phyloP scores from a whole-genome alignment of 2,888 invertebrate genomes.

The Cantharis rufa region DNA sequence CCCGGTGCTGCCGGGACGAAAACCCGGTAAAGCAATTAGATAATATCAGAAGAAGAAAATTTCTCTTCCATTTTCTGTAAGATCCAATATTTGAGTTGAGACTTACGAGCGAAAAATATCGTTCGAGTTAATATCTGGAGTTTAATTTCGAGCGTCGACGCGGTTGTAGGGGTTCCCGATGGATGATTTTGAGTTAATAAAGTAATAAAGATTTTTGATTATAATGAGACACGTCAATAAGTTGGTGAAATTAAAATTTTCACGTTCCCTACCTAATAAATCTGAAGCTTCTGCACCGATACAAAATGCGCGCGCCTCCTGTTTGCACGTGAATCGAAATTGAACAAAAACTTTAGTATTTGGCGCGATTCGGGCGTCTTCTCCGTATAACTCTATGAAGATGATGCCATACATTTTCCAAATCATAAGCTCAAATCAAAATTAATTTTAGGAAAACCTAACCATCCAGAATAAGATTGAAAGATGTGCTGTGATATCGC shows the following conservation, averaged over 20 bases:
- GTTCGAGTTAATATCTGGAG: too few species aligned
- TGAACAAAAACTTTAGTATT: constrained; percentile 32
- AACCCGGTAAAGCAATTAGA: too few species aligned
- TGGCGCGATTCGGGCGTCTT: constrained; percentile 32
- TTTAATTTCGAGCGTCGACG: too few species aligned
- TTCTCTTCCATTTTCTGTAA: too few species aligned
- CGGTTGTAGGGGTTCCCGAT: not conserved
- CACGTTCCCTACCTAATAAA: constrained; percentile 25
- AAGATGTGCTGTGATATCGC: constrained; percentile 26
- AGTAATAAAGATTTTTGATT: not conserved
- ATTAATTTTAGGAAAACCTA: not conserved
- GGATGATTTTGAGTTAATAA: not conserved
- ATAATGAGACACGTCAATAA: not conserved
- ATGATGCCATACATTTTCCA: constrained; percentile 16
- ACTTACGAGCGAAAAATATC: too few species aligned
- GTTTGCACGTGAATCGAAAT: constrained; percentile 32
- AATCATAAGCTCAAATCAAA: not conserved
- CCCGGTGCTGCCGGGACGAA: too few species aligned
- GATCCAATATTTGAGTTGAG: too few species aligned
- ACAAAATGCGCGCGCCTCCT: constrained; percentile 29
- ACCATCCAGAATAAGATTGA: constrained; percentile 1
- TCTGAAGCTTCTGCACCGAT: constrained; percentile 19
- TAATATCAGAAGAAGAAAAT: too few species aligned
- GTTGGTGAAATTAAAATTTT: constrained; percentile 21
- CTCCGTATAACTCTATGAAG: constrained; percentile 27